These are phyloP conservation scores for Melinaea menophilus DNA, from an alignment of 2,888 invertebrate species.

Conservation along the genomic window DNA sequence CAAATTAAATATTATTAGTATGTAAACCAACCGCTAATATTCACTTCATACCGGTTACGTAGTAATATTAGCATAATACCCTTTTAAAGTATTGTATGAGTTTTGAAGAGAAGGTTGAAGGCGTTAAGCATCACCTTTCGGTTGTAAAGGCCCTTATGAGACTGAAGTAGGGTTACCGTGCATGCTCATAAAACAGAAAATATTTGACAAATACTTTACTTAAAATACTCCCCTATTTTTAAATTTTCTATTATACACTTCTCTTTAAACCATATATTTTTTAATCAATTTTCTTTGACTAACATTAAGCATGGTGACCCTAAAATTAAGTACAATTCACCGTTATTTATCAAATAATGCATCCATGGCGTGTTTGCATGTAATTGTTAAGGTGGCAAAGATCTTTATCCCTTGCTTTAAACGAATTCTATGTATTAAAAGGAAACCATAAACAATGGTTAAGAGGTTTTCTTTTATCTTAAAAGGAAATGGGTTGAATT, in stretches of 20 bases:
- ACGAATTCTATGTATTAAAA: conserved; percentile 3
- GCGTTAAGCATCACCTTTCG: conserved; percentile 3
- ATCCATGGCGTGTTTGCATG: not conserved
- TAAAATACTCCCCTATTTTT: too few relatives aligned
- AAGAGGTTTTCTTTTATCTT: conserved; percentile 6
- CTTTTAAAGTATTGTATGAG: not conserved
- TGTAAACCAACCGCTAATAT: too few relatives aligned
- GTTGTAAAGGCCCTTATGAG: not conserved
- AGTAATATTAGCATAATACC: not conserved
- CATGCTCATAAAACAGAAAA: not conserved
- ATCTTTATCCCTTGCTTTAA: conserved; percentile 1
- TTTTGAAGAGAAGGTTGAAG: conserved; percentile 5
- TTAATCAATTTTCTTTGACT: not conserved
- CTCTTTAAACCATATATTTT: too few relatives aligned
- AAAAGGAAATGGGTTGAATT: conserved; percentile 4
- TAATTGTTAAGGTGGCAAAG: conserved; percentile 5
- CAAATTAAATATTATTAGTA: too few relatives aligned
- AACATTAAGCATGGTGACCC: not conserved
- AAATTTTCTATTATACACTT: too few relatives aligned
- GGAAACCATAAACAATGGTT: conserved; percentile 6
- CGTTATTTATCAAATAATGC: conserved; percentile 1
- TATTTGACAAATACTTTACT: too few relatives aligned
- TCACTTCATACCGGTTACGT: not conserved
- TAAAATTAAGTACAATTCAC: not conserved
- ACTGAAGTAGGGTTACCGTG: not conserved